phyloP scores from a whole-genome alignment of 2,113 vertebrate genomes.

The Pangasianodon hypophthalmus region DNA sequence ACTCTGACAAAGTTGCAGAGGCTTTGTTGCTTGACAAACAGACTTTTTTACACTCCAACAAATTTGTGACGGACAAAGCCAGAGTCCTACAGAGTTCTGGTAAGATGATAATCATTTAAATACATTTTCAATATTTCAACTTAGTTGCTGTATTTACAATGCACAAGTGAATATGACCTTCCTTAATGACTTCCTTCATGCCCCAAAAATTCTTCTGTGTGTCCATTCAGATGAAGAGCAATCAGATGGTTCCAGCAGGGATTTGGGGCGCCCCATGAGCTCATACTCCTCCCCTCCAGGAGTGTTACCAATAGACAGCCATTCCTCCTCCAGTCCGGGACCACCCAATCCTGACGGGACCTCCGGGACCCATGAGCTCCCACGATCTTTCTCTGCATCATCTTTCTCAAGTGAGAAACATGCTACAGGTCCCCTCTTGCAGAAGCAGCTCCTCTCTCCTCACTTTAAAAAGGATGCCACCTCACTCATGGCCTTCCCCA shows the following conservation, averaged over 20 bases:
- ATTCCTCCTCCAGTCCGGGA: slow-evolving; percentile 75
- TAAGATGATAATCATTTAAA: slow-evolving; percentile 59
- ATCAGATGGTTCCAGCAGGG: slow-evolving; percentile 81
- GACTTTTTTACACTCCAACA: slow-evolving; percentile 84
- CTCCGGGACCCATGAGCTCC: slow-evolving; percentile 68
- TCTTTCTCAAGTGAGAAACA: slow-evolving; percentile 79
- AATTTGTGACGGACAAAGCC: slow-evolving; percentile 85
- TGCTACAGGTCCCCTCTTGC: slow-evolving; percentile 74
- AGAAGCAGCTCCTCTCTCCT: slow-evolving; percentile 81
- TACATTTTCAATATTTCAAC: neutral
- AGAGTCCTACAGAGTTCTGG: slow-evolving; percentile 77
- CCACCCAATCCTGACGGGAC: slow-evolving; percentile 68
- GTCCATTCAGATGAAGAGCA: slow-evolving; percentile 83
- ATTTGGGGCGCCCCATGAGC: slow-evolving; percentile 73
- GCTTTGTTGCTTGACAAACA: slow-evolving; percentile 87
- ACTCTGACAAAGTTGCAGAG: slow-evolving; percentile 82
- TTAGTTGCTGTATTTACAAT: neutral
- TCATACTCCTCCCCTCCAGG: slow-evolving; percentile 81
- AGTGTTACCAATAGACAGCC: slow-evolving; percentile 71
- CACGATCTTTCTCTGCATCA: slow-evolving; percentile 81
- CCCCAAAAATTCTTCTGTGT: slow-evolving; percentile 16
- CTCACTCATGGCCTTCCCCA: slow-evolving; percentile 75
- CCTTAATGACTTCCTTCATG: neutral
- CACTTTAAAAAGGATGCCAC: slow-evolving; percentile 83
- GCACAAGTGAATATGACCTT: neutral